phyloP scores from a whole-genome alignment of 2,113 vertebrate genomes.

The Argyrosomus japonicus region DNA sequence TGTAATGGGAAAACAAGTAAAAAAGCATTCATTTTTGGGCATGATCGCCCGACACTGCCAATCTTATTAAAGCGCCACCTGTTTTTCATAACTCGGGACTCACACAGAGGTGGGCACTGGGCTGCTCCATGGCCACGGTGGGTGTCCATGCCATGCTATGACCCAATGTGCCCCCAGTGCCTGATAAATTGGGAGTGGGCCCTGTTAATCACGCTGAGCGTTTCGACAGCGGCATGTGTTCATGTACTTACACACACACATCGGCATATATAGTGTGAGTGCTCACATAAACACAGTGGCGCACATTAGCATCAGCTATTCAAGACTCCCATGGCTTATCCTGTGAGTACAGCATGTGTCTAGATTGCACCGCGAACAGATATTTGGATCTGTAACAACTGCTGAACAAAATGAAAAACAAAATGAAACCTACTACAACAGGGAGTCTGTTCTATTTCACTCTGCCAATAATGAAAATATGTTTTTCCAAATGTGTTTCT shows the following conservation, averaged over 20 bases:
- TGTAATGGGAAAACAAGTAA: constrained; percentile 53
- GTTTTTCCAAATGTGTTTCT: constrained; percentile 64
- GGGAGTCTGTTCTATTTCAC: constrained; percentile 35
- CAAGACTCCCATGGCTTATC: constrained; percentile 66
- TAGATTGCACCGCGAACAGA: constrained; percentile 46
- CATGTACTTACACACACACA: constrained; percentile 46
- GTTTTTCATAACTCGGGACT: constrained; percentile 82
- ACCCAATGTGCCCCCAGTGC: constrained; percentile 84
- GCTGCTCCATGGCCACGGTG: constrained; percentile 50
- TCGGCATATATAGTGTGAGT: constrained; percentile 41
- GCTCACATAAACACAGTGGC: constrained; percentile 57
- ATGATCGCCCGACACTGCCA: constrained; percentile 83
- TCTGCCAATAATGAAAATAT: constrained; percentile 76
- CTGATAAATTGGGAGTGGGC: constrained; percentile 87
- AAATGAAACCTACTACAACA: constrained; percentile 61
- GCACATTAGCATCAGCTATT: constrained; percentile 75
- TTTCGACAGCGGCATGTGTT: constrained; percentile 49
- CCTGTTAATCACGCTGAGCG: constrained; percentile 83
- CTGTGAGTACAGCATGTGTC: constrained; percentile 64
- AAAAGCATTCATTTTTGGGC: constrained; percentile 76
- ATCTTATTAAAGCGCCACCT: constrained; percentile 81
- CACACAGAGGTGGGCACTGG: constrained; percentile 80
- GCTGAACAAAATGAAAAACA: constrained; percentile 57
- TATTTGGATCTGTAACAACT: constrained; percentile 61
- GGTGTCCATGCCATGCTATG: constrained; percentile 80